Conservation (phyloP, 1,140 invertebrate species). For the Drosophila funebris region DNA sequence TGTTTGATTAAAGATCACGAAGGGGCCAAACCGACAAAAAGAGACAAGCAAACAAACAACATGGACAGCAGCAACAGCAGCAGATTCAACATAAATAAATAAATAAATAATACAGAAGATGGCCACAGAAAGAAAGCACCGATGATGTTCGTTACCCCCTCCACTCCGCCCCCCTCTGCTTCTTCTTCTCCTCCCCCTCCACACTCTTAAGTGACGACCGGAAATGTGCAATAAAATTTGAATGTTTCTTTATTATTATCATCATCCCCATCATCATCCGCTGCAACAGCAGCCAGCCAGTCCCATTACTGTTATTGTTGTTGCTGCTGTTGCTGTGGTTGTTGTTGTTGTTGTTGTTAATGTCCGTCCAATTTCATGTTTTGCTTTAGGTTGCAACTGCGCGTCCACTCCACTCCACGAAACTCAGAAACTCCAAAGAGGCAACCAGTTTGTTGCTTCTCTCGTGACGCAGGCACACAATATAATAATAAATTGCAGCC, state of each 20-base stretch:
- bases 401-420: constrained; percentile 15
- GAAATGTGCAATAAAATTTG: constrained; percentile 83
- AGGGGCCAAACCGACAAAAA: constrained; percentile 17
- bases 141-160: constrained; percentile 24
- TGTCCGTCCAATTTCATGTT: constrained; percentile 39
- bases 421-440: constrained; percentile 5
- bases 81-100: constrained; percentile 35
- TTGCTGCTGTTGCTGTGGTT: background rate
- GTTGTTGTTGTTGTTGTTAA: constrained; percentile 26
- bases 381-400: constrained; percentile 44
- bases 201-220: constrained; percentile 56
- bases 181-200: background rate
- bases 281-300: constrained; percentile 49
- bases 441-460: constrained; percentile 55
- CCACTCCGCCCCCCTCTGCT: background rate
- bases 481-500: constrained; percentile 72
- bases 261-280: constrained; percentile 76
- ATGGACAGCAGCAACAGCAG: constrained; percentile 4
- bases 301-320: constrained; percentile 40
- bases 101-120: constrained; percentile 34
- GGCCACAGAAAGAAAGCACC: constrained; percentile 2
- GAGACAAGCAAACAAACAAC: constrained; percentile 31
- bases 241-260: constrained; percentile 82
- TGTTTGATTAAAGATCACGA: constrained; percentile 32
- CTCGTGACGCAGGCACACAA: constrained; percentile 66